phyloP scores from a whole-genome alignment of 2,888 invertebrate genomes.

The Apodemia hepburni region DNA sequence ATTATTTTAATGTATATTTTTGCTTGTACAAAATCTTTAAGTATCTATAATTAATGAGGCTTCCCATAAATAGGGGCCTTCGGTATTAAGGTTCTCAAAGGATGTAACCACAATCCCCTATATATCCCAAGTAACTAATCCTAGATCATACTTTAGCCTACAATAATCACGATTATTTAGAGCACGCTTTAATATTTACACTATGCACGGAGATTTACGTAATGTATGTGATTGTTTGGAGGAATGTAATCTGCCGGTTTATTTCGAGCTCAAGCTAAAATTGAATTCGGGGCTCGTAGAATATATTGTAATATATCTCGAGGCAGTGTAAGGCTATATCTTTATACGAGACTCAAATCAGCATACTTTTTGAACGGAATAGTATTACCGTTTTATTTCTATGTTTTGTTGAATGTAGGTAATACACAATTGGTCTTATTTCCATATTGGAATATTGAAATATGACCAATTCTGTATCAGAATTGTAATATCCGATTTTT shows the following conservation, averaged over 20 bases:
- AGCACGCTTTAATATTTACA: conserved; percentile 7
- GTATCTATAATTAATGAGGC: too few relatives aligned
- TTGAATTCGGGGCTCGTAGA: conserved; percentile 6
- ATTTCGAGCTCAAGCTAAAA: conserved; percentile 8
- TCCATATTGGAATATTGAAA: too few relatives aligned
- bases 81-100: not conserved
- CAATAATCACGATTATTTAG: conserved; percentile 8
- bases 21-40: too few relatives aligned
- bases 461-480: too few relatives aligned
- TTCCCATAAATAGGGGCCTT: not conserved
- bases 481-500: too few relatives aligned
- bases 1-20: too few relatives aligned
- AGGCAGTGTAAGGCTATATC: not conserved
- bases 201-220: conserved; percentile 10
- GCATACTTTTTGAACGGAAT: conserved; percentile 2
- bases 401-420: not conserved
- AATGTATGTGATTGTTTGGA: conserved; percentile 14
- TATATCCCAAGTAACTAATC: not conserved
- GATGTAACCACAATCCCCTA: not conserved
- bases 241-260: conserved; percentile 9
- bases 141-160: conserved; percentile 6
- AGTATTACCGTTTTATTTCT: not conserved
- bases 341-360: conserved; percentile 8
- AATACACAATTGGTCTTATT: too few relatives aligned
- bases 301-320: conserved; percentile 10